Evolutionary conservation across 1,140 invertebrate genomes (phyloP).

Genomic region (Heterodera schachtii): DNA sequence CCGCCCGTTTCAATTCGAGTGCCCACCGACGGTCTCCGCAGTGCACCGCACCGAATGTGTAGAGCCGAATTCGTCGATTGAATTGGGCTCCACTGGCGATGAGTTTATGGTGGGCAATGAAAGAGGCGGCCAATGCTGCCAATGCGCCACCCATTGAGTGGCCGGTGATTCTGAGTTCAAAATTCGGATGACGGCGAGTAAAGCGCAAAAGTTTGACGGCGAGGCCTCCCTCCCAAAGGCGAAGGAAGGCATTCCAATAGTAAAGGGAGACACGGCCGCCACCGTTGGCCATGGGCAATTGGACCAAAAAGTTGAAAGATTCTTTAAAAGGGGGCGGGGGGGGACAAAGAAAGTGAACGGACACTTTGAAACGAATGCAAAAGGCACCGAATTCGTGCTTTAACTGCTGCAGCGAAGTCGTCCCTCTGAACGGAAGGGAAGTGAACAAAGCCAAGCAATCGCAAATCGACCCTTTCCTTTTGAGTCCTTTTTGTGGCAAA

Average conservation of each 20-base stretch:
- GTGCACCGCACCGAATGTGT: neutral
- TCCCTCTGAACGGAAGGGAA: neutral
- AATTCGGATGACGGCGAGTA: neutral
- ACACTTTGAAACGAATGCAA: neutral
- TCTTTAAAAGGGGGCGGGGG: neutral
- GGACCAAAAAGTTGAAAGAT: neutral
- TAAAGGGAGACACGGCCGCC: neutral
- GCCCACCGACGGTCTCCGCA: neutral
- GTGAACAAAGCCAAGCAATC: no score
- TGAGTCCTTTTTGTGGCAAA: no score
- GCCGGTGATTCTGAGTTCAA: neutral
- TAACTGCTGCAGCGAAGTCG: neutral
- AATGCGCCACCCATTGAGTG: neutral
- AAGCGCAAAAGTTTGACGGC: neutral
- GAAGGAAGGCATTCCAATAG: neutral
- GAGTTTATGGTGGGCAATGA: neutral
- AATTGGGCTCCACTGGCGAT: neutral
- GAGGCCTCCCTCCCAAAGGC: neutral
- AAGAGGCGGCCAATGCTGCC: neutral
- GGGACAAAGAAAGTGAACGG: neutral
- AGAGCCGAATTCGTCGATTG: neutral
- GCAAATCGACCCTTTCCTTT: no score
- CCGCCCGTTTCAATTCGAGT: neutral
- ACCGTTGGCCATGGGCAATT: neutral
- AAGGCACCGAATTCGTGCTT: neutral